These are phyloP conservation scores for Chrysolina haemoptera DNA, from an alignment of 2,888 invertebrate species.

Conservation along the genomic window DNA sequence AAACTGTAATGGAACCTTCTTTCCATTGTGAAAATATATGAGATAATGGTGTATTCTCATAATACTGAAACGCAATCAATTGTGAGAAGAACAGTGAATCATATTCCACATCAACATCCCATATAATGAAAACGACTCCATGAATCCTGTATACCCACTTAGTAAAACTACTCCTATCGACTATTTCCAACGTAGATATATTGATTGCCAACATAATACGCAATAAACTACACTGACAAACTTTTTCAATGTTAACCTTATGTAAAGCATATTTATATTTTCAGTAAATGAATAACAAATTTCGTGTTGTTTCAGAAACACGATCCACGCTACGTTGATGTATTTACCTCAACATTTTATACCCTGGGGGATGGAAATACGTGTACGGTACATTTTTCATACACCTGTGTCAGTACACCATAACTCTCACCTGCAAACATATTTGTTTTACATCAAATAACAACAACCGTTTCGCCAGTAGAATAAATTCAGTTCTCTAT, in stretches of 20 bases:
- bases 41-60: no score
- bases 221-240: background rate
- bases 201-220: no score
- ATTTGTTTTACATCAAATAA: constrained; percentile 42
- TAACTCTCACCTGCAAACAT: constrained; percentile 45
- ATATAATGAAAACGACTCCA: no score
- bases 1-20: no score
- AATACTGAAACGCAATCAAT: no score
- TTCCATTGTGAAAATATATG: no score
- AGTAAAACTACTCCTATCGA: no score
- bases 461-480: background rate
- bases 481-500: constrained; percentile 12
- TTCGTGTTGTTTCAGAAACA: constrained; percentile 9
- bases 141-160: no score
- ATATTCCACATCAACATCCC: no score
- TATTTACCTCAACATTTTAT: constrained; percentile 20
- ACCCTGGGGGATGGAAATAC: constrained; percentile 17
- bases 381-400: constrained; percentile 39
- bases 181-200: no score
- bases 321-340: background rate
- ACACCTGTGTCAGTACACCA: constrained; percentile 37
- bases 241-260: background rate
- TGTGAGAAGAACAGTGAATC: no score
- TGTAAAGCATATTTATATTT: constrained; percentile 1
- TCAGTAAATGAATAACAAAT: constrained; percentile 12